These are phyloP conservation scores for Myotis findleyi DNA, from an alignment of 2,797 vertebrate species.

Conservation along the genomic window DNA sequence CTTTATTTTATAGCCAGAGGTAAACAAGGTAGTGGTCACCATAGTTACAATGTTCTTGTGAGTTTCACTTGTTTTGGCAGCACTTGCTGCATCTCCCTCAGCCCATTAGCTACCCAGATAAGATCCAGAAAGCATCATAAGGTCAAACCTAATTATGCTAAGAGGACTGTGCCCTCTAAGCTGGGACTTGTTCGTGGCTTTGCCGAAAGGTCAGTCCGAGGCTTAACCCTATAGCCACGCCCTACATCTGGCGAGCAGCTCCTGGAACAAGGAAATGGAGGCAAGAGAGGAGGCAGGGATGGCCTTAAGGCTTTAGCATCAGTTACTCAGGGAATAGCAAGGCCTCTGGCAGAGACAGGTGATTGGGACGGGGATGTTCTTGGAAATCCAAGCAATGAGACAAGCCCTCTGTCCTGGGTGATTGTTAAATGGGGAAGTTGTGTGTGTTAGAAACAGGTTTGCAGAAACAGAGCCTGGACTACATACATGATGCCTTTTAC, in stretches of 20 bases:
- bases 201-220: too few relatives aligned
- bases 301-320: not conserved
- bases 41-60: too few relatives aligned
- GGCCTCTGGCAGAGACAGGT: not conserved
- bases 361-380: not conserved
- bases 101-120: too few relatives aligned
- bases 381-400: not conserved
- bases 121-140: too few relatives aligned
- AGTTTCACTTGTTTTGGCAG: too few relatives aligned
- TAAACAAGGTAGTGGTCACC: too few relatives aligned
- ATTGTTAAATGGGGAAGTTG: not conserved
- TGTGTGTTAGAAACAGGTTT: not conserved
- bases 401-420: not conserved
- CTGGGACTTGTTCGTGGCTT: too few relatives aligned
- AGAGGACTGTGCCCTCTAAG: too few relatives aligned
- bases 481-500: not conserved
- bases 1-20: too few relatives aligned
- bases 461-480: not conserved
- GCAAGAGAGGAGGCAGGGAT: not conserved
- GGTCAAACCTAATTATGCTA: too few relatives aligned
- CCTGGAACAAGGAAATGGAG: not conserved
- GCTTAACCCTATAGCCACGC: too few relatives aligned
- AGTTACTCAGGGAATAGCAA: not conserved
- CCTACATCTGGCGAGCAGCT: not conserved
- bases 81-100: too few relatives aligned